Conservation (phyloP, 37 sponge, comb jelly and placozoan genomes). For the Petrosia ficiformis region DNA sequence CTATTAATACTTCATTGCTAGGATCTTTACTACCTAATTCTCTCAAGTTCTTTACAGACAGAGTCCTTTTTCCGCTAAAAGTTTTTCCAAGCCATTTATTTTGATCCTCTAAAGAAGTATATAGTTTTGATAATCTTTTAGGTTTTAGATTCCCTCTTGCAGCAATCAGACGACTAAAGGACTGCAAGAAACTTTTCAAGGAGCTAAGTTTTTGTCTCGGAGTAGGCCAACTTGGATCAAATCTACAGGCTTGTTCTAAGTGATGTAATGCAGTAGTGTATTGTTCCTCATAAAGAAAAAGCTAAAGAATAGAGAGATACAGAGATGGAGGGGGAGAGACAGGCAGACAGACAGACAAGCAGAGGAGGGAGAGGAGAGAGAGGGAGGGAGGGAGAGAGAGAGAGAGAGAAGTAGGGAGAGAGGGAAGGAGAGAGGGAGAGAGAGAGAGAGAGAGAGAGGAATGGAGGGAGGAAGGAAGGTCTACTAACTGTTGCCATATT, state of each 20-base stretch:
- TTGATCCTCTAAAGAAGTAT: not conserved
- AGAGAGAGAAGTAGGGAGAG: too few relatives aligned
- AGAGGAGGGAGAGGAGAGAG: not conserved
- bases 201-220: constrained; percentile 21
- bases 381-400: not conserved
- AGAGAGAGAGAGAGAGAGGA: not conserved
- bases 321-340: too few relatives aligned
- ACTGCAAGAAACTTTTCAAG: constrained; percentile 7
- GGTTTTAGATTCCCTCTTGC: constrained; percentile 68
- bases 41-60: too few relatives aligned
- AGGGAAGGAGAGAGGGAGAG: not conserved
- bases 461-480: not conserved
- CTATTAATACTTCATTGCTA: constrained; percentile 20
- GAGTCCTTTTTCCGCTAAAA: too few relatives aligned
- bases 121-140: constrained; percentile 25
- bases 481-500: constrained; percentile 73
- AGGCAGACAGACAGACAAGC: too few relatives aligned
- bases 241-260: constrained; percentile 19
- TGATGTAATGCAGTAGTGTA: constrained; percentile 37
- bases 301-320: too few relatives aligned
- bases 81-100: too few relatives aligned
- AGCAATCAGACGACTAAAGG: constrained; percentile 31
- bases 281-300: constrained; percentile 63
- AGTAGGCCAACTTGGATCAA: constrained; percentile 70
- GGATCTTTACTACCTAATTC: not conserved